Evolutionary conservation across 2,888 invertebrate species (phyloP).

Genomic region (Pristionchus entomophagus): DNA sequence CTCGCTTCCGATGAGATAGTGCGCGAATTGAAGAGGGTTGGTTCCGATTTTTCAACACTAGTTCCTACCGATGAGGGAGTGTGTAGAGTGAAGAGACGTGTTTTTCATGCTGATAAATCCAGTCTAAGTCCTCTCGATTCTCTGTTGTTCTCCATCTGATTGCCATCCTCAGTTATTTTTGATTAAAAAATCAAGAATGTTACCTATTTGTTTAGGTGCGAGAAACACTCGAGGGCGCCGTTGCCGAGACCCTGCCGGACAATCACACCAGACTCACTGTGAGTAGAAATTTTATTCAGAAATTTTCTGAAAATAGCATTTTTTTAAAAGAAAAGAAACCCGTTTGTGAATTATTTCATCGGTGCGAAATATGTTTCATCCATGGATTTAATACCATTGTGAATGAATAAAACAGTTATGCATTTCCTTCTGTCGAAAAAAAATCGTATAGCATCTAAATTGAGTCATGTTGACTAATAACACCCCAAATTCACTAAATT

Average conservation of each 20-base stretch:
- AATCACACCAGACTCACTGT: conserved; percentile 66
- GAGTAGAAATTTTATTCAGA: conserved; percentile 55
- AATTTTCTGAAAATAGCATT: neutral
- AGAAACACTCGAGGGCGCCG: conserved; percentile 67
- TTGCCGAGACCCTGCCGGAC: conserved; percentile 56
- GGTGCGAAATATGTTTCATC: neutral
- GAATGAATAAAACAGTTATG: too few species aligned
- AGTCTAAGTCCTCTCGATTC: neutral
- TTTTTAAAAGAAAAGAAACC: neutral
- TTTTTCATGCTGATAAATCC: too few species aligned
- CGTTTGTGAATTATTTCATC: neutral
- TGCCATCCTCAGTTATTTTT: neutral
- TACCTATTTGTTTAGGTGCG: conserved; percentile 59
- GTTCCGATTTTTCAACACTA: too few species aligned
- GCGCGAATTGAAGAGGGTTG: too few species aligned
- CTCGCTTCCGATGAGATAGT: too few species aligned
- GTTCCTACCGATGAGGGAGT: too few species aligned
- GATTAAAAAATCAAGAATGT: neutral
- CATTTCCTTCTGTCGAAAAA: neutral
- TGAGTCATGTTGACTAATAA: too few species aligned
- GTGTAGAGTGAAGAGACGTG: too few species aligned
- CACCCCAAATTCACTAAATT: neutral
- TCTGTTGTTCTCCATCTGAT: neutral
- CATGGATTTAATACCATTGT: too few species aligned
- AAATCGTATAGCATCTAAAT: neutral